Evolutionary conservation across 2,888 invertebrate species (phyloP).

Genomic region (Monopis laevigella): DNA sequence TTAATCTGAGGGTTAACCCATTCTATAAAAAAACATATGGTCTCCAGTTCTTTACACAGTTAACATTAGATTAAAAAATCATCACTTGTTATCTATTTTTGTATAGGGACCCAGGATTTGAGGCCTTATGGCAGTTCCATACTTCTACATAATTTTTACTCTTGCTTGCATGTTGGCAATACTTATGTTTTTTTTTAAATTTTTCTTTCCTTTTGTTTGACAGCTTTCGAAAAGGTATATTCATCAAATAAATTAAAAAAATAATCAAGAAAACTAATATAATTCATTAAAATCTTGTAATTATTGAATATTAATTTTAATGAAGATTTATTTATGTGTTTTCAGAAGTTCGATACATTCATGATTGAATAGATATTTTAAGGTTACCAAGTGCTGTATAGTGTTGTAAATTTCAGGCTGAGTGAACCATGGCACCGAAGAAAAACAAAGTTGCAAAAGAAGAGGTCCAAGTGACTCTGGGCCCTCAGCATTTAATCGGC

Average conservation of each 20-base stretch:
- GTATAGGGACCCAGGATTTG: no score
- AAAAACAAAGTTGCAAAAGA: constrained; percentile 97
- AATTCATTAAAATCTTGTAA: constrained; percentile 1
- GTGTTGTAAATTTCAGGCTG: constrained; percentile 59
- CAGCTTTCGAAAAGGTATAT: constrained; percentile 61
- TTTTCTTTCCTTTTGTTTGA: constrained; percentile 54
- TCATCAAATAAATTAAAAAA: constrained; percentile 14
- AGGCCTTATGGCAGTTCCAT: no score
- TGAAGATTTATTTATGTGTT: not conserved
- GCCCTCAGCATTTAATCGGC: constrained; percentile 96
- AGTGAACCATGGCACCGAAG: constrained; percentile 90
- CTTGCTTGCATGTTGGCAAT: no score
- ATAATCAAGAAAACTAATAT: constrained; percentile 14
- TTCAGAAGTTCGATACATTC: not conserved
- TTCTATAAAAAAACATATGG: no score
- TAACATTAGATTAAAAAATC: no score
- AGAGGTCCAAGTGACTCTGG: constrained; percentile 95
- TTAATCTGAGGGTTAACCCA: no score
- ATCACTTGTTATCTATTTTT: no score
- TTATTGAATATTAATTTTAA: not conserved
- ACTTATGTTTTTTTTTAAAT: no score
- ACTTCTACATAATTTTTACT: no score
- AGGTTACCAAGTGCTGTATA: constrained; percentile 50
- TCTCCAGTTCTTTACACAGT: no score
- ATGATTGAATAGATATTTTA: constrained; percentile 47